A percentile compares a stretch with the other conserved stretches of the same genome.
Evolutionary conservation across 2,113 vertebrate species (phyloP).

Genomic region (Macaca mulatta): DNA sequence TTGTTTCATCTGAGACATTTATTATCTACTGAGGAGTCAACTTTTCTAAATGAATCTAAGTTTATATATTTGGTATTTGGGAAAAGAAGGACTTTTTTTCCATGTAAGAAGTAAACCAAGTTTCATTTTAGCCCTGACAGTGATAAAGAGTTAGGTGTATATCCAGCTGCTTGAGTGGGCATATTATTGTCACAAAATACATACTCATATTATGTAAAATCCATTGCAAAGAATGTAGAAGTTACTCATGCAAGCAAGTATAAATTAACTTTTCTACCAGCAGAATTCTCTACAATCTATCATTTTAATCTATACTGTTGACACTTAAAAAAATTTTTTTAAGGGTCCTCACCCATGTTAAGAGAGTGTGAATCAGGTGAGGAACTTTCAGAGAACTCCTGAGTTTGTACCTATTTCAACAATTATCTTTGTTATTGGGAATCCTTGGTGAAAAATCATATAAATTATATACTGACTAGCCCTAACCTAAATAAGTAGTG

Average conservation of each 20-base stretch:
- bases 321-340: constrained; percentile 62
- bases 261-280: constrained; percentile 79
- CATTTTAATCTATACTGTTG: constrained; percentile 80
- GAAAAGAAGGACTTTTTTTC: constrained; percentile 59
- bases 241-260: constrained; percentile 79
- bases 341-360: constrained; percentile 56
- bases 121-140: constrained; percentile 45
- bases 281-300: constrained; percentile 78
- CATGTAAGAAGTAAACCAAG: constrained; percentile 37
- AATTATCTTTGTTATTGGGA: constrained; percentile 41
- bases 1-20: background rate
- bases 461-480: background rate
- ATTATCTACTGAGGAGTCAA: background rate
- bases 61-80: constrained; percentile 43
- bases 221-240: constrained; percentile 76
- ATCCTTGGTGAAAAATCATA: constrained; percentile 52
- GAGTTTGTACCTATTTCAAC: constrained; percentile 36
- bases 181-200: constrained; percentile 75
- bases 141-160: constrained; percentile 73
- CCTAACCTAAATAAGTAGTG: background rate
- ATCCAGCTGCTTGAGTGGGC: constrained; percentile 63
- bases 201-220: constrained; percentile 78
- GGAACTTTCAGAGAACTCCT: constrained; percentile 44
- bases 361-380: constrained; percentile 59
- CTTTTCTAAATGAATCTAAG: constrained; percentile 30